A percentile compares a stretch with the other conserved stretches of the same genome.
Evolutionary conservation across 2,888 invertebrate species (phyloP).

Genomic region (Nomada fabriciana): DNA sequence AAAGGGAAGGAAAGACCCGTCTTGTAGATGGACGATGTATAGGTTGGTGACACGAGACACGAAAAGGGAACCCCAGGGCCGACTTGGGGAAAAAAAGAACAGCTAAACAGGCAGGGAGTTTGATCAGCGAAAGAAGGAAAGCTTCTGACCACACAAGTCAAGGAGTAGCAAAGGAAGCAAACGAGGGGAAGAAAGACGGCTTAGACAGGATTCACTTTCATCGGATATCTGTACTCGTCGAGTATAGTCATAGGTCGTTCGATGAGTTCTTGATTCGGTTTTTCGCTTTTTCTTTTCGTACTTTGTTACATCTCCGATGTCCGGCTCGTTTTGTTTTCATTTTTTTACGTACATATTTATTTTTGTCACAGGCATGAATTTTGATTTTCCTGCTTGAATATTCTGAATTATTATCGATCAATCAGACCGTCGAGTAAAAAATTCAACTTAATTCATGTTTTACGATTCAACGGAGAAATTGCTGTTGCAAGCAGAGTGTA

Average conservation of each 20-base stretch:
- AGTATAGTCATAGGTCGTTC: constrained; percentile 17
- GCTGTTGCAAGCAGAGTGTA: too few species aligned
- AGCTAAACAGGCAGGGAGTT: constrained; percentile 39
- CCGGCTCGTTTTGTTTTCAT: background rate
- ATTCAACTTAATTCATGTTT: too few species aligned
- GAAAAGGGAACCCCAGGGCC: constrained; percentile 23
- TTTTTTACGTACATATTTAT: background rate
- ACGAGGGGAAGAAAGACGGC: constrained; percentile 57
- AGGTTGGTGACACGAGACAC: constrained; percentile 23
- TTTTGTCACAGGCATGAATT: too few species aligned
- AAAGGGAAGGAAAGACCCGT: constrained; percentile 33
- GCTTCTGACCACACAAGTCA: constrained; percentile 50
- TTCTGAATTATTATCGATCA: too few species aligned
- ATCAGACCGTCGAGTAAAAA: too few species aligned
- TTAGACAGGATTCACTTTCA: constrained; percentile 70
- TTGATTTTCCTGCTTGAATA: too few species aligned
- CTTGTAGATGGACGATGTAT: constrained; percentile 34
- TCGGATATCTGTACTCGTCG: constrained; percentile 58
- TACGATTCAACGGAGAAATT: too few species aligned
- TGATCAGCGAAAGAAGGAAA: constrained; percentile 47
- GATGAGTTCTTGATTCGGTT: constrained; percentile 25
- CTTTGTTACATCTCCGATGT: constrained; percentile 35
- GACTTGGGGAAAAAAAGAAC: constrained; percentile 7
- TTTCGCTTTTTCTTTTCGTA: constrained; percentile 19
- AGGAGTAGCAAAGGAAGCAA: constrained; percentile 49